Conservation (phyloP, 2,113 vertebrate species). For the Actenoides lindsayi region DNA sequence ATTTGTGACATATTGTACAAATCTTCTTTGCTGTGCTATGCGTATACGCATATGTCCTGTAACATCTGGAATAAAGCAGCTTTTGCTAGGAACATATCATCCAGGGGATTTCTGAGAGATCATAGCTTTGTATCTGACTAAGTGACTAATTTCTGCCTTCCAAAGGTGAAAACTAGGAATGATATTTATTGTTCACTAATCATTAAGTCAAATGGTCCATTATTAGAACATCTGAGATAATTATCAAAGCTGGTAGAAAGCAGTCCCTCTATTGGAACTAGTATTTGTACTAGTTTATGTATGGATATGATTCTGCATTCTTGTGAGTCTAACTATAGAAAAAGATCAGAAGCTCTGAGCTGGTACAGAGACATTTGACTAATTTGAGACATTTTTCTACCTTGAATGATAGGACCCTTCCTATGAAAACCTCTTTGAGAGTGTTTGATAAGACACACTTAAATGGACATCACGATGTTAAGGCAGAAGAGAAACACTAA, state of each 20-base stretch:
- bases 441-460: background rate
- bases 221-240: background rate
- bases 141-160: background rate
- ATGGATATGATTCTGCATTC: background rate
- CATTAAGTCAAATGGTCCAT: background rate
- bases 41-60: background rate
- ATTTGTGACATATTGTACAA: slow-evolving; percentile 59
- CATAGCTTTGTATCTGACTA: background rate
- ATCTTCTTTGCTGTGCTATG: slow-evolving; percentile 53
- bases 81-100: slow-evolving; percentile 35
- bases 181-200: background rate
- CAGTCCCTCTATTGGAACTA: background rate
- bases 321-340: background rate
- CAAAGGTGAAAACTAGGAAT: background rate
- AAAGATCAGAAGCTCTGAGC: background rate
- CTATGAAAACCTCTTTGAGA: background rate
- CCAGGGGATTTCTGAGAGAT: background rate
- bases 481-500: background rate
- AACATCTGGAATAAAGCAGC: slow-evolving; percentile 67
- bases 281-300: background rate
- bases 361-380: background rate
- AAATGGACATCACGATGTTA: background rate
- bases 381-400: background rate
- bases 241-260: background rate
- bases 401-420: background rate